Evolutionary conservation across 2,888 invertebrate genomes (phyloP).

Genomic region (Dermolepida albohirtum): DNA sequence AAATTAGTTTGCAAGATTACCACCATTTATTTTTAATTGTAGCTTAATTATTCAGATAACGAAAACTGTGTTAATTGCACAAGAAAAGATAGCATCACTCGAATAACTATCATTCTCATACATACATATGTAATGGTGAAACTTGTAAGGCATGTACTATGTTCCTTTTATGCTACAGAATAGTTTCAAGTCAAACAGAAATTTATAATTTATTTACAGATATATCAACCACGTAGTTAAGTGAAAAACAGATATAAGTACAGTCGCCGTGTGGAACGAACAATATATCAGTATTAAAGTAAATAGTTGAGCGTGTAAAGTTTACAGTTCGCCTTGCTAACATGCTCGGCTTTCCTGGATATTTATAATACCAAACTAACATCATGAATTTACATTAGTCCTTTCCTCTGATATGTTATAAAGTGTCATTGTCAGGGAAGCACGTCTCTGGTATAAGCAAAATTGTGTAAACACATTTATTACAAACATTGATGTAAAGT

Average conservation of each 20-base stretch:
- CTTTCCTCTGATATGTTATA: conserved; percentile 22
- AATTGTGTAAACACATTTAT: conserved; percentile 31
- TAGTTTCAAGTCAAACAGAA: conserved; percentile 9
- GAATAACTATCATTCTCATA: not conserved
- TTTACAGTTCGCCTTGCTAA: conserved; percentile 19
- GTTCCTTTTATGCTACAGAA: not conserved
- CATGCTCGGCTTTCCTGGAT: conserved; percentile 31
- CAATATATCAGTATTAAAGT: conserved; percentile 26
- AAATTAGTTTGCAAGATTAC: too few species aligned
- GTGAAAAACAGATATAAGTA: conserved; percentile 23
- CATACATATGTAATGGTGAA: conserved; percentile 7
- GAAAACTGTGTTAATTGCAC: not conserved
- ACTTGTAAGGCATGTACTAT: conserved; percentile 4
- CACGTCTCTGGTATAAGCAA: conserved; percentile 12
- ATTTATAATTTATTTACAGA: conserved; percentile 8
- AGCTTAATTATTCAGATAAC: too few species aligned
- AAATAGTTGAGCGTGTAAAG: conserved; percentile 27
- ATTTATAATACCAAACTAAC: conserved; percentile 23
- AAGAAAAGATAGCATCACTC: not conserved
- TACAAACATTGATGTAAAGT: conserved; percentile 2
- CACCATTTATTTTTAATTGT: too few species aligned
- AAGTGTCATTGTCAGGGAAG: conserved; percentile 32
- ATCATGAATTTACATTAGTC: conserved; percentile 29
- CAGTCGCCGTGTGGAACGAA: conserved; percentile 21
- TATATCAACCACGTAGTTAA: conserved; percentile 18